These are phyloP conservation scores for Horisme vitalbata DNA, from an alignment of 2,888 invertebrate species.

Conservation along the genomic window DNA sequence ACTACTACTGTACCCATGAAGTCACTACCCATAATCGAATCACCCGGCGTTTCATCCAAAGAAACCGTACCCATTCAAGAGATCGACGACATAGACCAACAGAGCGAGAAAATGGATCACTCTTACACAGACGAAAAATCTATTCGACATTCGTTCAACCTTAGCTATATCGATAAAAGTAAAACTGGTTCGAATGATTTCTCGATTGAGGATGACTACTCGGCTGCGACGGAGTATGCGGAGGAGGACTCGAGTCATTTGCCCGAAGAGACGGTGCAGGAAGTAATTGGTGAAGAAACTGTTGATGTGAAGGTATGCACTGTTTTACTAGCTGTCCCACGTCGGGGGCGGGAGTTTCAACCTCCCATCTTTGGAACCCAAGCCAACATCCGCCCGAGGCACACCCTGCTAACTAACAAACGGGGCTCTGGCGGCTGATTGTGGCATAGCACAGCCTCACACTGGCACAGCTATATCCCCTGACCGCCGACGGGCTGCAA, in stretches of 20 bases:
- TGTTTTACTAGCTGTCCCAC: too few species aligned
- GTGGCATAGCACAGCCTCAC: too few species aligned
- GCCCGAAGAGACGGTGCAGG: slow-evolving; percentile 18
- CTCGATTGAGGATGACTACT: slow-evolving; percentile 6
- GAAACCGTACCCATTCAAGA: slow-evolving; percentile 28
- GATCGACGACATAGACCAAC: slow-evolving; percentile 33
- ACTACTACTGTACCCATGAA: background rate
- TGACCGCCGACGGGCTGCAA: too few species aligned
- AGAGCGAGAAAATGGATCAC: slow-evolving; percentile 1
- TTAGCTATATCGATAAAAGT: slow-evolving; percentile 2
- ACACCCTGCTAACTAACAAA: too few species aligned
- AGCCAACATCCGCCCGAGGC: too few species aligned
- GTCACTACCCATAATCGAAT: slow-evolving; percentile 10
- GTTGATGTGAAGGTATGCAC: slow-evolving; percentile 30
- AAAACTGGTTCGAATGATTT: slow-evolving; percentile 1
- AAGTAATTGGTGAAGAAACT: slow-evolving; percentile 3
- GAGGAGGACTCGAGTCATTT: background rate
- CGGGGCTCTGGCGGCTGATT: too few species aligned
- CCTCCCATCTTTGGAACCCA: too few species aligned
- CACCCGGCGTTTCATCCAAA: slow-evolving; percentile 1
- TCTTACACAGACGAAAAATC: background rate
- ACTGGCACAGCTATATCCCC: too few species aligned
- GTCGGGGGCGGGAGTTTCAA: too few species aligned
- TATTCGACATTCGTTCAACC: background rate
- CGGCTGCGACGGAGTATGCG: slow-evolving; percentile 5